Percentiles rank a stretch among this genome's conserved stretches.
Evolutionary conservation across 1,140 invertebrate species (phyloP).

Genomic region (Cryptotermes secundus): DNA sequence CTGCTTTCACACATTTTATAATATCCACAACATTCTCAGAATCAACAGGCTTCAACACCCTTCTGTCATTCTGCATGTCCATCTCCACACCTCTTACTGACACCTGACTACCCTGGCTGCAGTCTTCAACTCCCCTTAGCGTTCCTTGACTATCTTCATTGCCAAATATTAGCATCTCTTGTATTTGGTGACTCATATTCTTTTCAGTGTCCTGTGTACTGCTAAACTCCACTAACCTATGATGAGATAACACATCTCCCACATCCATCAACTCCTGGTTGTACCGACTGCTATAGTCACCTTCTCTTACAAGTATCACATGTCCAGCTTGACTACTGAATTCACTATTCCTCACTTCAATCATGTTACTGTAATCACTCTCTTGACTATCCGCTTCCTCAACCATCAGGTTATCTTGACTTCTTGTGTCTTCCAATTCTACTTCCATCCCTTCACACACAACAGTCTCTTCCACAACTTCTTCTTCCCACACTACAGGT

Average conservation of each 20-base stretch:
- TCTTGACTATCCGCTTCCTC: slow-evolving; percentile 26
- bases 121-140: background rate
- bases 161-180: background rate
- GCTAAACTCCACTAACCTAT: background rate
- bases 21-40: background rate
- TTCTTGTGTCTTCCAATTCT: slow-evolving; percentile 24
- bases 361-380: slow-evolving; percentile 26
- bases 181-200: background rate
- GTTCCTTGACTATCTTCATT: background rate
- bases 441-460: slow-evolving; percentile 33
- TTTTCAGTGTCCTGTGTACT: background rate
- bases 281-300: background rate
- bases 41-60: background rate
- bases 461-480: slow-evolving; percentile 32
- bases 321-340: background rate
- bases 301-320: background rate
- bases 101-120: background rate
- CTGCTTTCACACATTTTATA: background rate
- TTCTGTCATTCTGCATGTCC: background rate
- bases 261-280: slow-evolving; percentile 19
- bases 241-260: background rate
- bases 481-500: slow-evolving; percentile 29
- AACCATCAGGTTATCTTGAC: slow-evolving; percentile 18
- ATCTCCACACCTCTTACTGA: slow-evolving; percentile 2
- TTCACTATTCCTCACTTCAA: slow-evolving; percentile 23